Percentiles rank a stretch among this genome's conserved stretches.
phyloP scores from a whole-genome alignment of 1,140 invertebrate genomes.

The Bombus impatiens region DNA sequence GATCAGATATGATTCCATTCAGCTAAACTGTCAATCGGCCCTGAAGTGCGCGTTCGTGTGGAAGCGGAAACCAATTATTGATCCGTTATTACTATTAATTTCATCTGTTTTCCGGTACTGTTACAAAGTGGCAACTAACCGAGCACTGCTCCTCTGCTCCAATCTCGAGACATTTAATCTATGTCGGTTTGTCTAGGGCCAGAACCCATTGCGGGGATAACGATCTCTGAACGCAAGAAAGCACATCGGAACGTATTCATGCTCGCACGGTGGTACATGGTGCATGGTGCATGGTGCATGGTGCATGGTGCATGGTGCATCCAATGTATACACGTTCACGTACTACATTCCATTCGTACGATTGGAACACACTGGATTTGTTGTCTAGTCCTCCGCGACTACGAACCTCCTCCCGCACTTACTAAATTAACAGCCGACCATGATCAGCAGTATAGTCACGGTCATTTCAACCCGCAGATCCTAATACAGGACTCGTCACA shows the following conservation, averaged over 20 bases:
- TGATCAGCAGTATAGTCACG: not conserved
- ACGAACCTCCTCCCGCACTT: not conserved
- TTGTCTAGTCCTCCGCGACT: not conserved
- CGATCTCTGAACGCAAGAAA: constrained; percentile 64
- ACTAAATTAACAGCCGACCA: constrained; percentile 27
- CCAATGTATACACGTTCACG: not conserved
- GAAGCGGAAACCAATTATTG: constrained; percentile 21
- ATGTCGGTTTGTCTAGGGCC: constrained; percentile 66
- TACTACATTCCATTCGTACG: constrained; percentile 34
- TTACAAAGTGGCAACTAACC: constrained; percentile 64
- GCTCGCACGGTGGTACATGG: constrained; percentile 20
- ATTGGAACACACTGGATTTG: constrained; percentile 38
- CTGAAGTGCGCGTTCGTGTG: not conserved
- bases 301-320: not conserved
- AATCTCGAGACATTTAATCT: constrained; percentile 63
- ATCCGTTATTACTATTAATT: constrained; percentile 62
- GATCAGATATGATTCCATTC: not conserved
- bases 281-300: not conserved
- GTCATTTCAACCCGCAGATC: not conserved
- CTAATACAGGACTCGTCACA: not conserved
- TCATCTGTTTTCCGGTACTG: constrained; percentile 49
- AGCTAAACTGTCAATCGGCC: constrained; percentile 30
- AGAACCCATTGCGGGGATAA: constrained; percentile 58
- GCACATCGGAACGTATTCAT: constrained; percentile 37
- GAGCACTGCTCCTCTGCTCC: constrained; percentile 17